Evolutionary conservation across 2,888 invertebrate genomes (phyloP), one percentile per base, ranked within the genome.

Genomic region (Ectemnius lituratus): DNA sequence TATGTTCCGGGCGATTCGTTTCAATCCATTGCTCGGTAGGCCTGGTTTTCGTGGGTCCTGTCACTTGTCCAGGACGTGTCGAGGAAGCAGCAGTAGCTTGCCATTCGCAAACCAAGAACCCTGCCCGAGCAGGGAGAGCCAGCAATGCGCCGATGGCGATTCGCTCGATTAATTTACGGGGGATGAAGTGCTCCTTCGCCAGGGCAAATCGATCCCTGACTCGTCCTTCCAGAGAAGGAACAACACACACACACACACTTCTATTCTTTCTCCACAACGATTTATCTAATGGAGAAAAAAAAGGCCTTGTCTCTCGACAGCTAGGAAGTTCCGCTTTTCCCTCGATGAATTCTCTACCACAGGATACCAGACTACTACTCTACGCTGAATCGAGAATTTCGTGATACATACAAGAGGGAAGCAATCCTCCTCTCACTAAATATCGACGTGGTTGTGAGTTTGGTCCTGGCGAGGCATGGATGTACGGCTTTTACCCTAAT

Each of bases 21-120:
- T 37, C 76, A 74, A 76, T 76, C 74, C 76, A 76, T 76, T 70
- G 69, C 72, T 72, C 70, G 72, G 76, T 67, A 75, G 75, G 62
- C 70, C 62, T 62, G 58, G 62, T 37, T 49, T 27, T 27, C 62
- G 14, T 47, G 62, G 46, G 65, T 73, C 73, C 66, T 60, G 14
- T 67, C 66, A 56, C 14, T 20, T 18, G 23, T 14, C 16, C 70
- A 52, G 60, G 62, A 58, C 61, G 59, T 58, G 66, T 58, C 66
- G 13, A 58, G 23, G 37, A 23, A 23, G 23, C 23, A 23, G 23
- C 23, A 23, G 23, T 23, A 3, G 23, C 23, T 23, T 23, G 23
- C 23, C 23, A 23, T 3, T 23, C 23, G 23, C 23, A 23, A 23
- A 6, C 37, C 37, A 11, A 37, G 37, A 58, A 18, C 27, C 23